Evolutionary conservation across 2,113 vertebrate species (phyloP).

Genomic region (Beaufortia kweichowensis): DNA sequence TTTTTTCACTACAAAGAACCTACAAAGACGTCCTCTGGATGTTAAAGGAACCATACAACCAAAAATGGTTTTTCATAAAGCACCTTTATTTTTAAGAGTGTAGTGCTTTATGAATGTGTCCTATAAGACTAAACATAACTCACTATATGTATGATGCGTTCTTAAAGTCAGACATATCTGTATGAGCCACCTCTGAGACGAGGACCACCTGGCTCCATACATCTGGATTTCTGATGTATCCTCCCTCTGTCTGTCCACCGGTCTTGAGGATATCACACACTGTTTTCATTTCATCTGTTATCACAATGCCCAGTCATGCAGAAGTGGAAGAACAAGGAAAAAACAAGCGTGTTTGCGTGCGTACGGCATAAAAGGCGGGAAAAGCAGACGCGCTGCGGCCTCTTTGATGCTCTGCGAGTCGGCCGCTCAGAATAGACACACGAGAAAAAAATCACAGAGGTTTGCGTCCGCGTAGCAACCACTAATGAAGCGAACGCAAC

Average conservation of each 20-base stretch:
- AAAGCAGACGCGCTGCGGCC: slow-evolving; percentile 68
- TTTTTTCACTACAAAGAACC: too few species aligned
- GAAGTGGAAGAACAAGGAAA: neutral
- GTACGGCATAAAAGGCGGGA: slow-evolving; percentile 65
- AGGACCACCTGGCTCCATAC: neutral
- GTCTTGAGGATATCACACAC: neutral
- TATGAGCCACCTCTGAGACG: neutral
- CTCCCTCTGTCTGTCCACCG: neutral
- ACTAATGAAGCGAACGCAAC: slow-evolving; percentile 52
- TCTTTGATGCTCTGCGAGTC: slow-evolving; percentile 66
- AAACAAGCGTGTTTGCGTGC: slow-evolving; percentile 41
- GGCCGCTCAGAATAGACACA: slow-evolving; percentile 65
- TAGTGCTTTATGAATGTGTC: neutral
- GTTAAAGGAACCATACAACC: too few species aligned
- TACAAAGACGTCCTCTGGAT: too few species aligned
- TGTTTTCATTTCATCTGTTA: slow-evolving; percentile 25
- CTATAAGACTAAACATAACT: neutral
- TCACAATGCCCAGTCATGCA: neutral
- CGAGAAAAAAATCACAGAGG: slow-evolving; percentile 59
- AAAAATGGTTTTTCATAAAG: too few species aligned
- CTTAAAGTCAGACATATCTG: neutral
- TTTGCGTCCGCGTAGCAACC: slow-evolving; percentile 63
- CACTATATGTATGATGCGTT: neutral
- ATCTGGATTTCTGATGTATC: neutral
- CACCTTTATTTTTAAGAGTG: too few species aligned